These are phyloP conservation scores for Ictidomys tridecemlineatus DNA, from an alignment of 2,113 vertebrate genomes.

Conservation along the genomic window DNA sequence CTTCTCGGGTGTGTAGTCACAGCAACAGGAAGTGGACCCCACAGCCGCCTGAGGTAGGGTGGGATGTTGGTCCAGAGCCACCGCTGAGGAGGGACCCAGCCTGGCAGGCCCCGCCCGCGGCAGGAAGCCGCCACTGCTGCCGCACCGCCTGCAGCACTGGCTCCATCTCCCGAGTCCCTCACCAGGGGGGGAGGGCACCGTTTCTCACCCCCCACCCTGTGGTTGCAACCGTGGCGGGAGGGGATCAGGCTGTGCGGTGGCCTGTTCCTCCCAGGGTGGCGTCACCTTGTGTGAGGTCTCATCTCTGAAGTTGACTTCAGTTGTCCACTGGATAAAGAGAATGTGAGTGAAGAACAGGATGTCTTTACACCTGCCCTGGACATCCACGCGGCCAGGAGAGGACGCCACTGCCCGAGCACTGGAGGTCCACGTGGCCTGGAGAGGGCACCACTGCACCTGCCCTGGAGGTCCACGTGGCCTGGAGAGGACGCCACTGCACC, in stretches of 20 bases:
- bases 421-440: background rate
- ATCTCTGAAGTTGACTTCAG: background rate
- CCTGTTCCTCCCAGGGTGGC: no score
- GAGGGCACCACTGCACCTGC: background rate
- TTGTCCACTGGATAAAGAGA: background rate
- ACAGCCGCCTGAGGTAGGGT: background rate
- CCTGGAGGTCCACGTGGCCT: background rate
- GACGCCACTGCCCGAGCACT: no score
- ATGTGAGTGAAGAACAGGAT: background rate
- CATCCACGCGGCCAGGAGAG: no score
- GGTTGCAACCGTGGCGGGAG: background rate
- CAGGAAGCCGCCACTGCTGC: background rate
- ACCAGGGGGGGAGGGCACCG: background rate
- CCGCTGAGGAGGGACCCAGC: background rate
- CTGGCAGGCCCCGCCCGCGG: no score
- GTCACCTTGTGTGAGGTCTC: background rate
- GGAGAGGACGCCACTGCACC: background rate
- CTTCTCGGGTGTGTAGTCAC: no score
- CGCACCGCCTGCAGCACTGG: background rate
- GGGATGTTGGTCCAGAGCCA: background rate
- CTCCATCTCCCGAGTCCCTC: background rate
- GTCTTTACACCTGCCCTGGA: no score
- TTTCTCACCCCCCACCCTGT: no score
- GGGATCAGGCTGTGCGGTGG: background rate
- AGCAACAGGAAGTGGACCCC: background rate